Evolutionary conservation across 2,888 invertebrate genomes (phyloP).

Genomic region (Anorthoa munda): DNA sequence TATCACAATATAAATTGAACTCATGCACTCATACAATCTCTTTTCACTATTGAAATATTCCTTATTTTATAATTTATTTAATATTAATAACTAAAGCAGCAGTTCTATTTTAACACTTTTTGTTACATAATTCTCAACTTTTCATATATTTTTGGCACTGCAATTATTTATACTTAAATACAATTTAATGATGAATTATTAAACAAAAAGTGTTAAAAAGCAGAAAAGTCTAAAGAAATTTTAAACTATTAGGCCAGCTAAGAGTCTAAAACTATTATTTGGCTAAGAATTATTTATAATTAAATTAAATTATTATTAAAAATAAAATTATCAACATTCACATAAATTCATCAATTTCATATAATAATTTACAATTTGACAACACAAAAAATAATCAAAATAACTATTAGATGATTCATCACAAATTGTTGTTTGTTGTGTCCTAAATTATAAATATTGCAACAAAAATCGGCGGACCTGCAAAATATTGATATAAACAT

Average conservation of each 20-base stretch:
- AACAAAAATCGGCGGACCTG: conserved; percentile 21
- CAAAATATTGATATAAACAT: conserved; percentile 11
- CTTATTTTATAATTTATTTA: conserved; percentile 7
- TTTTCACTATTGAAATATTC: conserved; percentile 15
- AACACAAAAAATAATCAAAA: conserved; percentile 9
- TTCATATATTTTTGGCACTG: conserved; percentile 14
- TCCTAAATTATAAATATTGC: conserved; percentile 20
- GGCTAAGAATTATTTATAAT: conserved; percentile 11
- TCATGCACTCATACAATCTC: conserved; percentile 39
- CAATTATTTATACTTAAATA: background rate
- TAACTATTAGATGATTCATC: conserved; percentile 17
- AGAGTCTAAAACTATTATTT: conserved; percentile 41
- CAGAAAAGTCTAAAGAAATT: conserved; percentile 28
- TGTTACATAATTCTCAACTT: background rate
- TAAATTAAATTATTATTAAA: conserved; percentile 7
- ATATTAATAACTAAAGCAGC: conserved; percentile 9
- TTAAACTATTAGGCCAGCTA: conserved; percentile 62
- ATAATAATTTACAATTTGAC: conserved; percentile 29
- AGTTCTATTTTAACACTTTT: conserved; percentile 31
- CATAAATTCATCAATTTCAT: conserved; percentile 35
- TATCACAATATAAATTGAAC: conserved; percentile 40
- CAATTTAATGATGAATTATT: background rate
- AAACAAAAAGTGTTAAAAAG: conserved; percentile 36
- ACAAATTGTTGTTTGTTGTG: conserved; percentile 28
- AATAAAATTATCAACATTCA: conserved; percentile 26